Base-by-base conservation (phyloP, 2,113 vertebrate species). In the Eleginops maclovinus region DNA sequence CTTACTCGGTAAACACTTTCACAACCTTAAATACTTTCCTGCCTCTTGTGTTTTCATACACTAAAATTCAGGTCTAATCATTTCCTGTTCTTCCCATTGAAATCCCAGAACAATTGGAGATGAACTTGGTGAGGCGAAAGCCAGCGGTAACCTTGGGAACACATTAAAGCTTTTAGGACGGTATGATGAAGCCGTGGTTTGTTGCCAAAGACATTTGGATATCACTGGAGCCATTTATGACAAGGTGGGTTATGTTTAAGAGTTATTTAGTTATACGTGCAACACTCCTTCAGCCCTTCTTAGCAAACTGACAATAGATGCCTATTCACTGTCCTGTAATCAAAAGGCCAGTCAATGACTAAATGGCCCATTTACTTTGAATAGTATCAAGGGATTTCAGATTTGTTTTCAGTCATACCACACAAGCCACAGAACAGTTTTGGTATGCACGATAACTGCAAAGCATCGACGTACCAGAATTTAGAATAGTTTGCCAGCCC, bases 111-210 rank as follows among this genome's bases (percentile, higher is more conserved):
- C 97, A 8, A 98, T 98, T 81, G 96, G 97, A 75, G 98, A 99
- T 90, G 95, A 96, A 24, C 65, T 96, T 50, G 98, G 98, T 54
- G 98, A 99, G 92, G 98, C 98, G 50, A 99, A 99, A 96, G 98
- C 98, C 73, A 99, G 98, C 63, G 98, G 98, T 24, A 99, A 99
- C 84, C 96, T 99, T 75, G 98, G 97, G 55, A 99, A 99, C 90
- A 99, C 98, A 4, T 93, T 99, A 73, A 99, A 99, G 87, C 96
- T 99, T 79, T 94, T 99, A 84, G 96, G 98, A 17, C 96, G 97
- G 58, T 99, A 97, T 88, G 96, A 99, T 53, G 98, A 99, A 94
- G 98, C 98, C 1, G 85, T 96, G 3, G 91, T 97, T 90, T 99
- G 97, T 90, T 99, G 98, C 93, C 97, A 99, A 17, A 95, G 97